phyloP scores from a whole-genome alignment of 2,113 vertebrate species.

The Ophthalmolycus amberensis region DNA sequence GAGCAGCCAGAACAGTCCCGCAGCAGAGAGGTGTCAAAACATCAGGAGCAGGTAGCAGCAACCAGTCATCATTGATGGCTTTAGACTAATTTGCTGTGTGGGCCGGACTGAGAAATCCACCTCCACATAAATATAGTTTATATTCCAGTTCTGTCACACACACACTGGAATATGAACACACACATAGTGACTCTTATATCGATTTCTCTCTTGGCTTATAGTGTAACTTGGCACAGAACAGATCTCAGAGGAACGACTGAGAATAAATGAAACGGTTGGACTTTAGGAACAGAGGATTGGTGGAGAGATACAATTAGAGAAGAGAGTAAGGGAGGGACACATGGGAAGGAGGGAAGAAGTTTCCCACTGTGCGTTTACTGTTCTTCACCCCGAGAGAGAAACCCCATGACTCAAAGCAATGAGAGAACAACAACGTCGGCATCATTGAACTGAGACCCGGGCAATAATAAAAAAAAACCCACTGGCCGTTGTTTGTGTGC shows the following conservation, averaged over 20 bases:
- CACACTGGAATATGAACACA: not conserved
- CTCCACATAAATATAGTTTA: too few relatives aligned
- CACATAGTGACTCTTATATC: not conserved
- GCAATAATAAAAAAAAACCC: conserved; percentile 44
- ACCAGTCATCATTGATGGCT: conserved; percentile 5
- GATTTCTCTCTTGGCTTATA: not conserved
- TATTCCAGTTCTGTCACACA: too few relatives aligned
- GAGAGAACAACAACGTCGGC: conserved; percentile 39
- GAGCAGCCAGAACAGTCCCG: conserved; percentile 31
- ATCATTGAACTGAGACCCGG: conserved; percentile 44
- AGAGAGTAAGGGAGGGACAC: not conserved
- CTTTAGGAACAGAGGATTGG: not conserved
- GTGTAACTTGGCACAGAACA: conserved; percentile 5
- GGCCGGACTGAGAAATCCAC: not conserved
- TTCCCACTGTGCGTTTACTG: conserved; percentile 34
- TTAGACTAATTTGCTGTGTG: not conserved
- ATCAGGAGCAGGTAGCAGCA: conserved; percentile 59
- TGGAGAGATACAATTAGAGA: not conserved
- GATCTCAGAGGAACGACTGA: not conserved
- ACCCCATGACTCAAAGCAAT: conserved; percentile 44
- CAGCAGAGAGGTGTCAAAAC: conserved; percentile 59
- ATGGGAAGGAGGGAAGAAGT: not conserved
- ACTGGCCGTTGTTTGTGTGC: conserved; percentile 25
- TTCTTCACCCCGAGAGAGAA: conserved; percentile 39
- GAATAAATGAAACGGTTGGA: not conserved